Evolutionary conservation across 2,888 invertebrate genomes (phyloP).

Genomic region (Tetropium fuscum): DNA sequence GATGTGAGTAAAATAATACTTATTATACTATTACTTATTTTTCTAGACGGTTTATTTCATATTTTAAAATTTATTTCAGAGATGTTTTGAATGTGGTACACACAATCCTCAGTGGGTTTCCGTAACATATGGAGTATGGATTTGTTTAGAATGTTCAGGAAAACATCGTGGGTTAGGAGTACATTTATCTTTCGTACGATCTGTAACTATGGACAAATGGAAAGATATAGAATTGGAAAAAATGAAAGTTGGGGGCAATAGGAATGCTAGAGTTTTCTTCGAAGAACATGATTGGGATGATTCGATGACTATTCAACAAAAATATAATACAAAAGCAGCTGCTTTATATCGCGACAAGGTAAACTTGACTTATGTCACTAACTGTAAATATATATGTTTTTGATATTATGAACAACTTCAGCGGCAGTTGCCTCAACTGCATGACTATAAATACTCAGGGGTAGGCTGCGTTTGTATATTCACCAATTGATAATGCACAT

Average conservation of each 20-base stretch:
- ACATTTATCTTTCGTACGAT: constrained; percentile 94
- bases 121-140: constrained; percentile 99
- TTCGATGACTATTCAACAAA: constrained; percentile 85
- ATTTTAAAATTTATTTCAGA: constrained; percentile 75
- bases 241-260: constrained; percentile 98
- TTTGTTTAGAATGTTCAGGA: constrained; percentile 98
- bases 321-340: constrained; percentile 95
- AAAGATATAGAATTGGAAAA: constrained; percentile 97
- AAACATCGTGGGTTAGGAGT: constrained; percentile 98
- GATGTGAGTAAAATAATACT: constrained; percentile 76
- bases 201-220: constrained; percentile 99
- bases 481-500: too few relatives aligned
- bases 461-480: too few relatives aligned
- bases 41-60: not conserved
- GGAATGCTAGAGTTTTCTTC: constrained; percentile 89
- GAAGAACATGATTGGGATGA: constrained; percentile 92
- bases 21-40: constrained; percentile 62
- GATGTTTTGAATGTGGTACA: constrained; percentile 97
- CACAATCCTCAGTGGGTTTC: constrained; percentile 99
- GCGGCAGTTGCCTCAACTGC: too few relatives aligned
- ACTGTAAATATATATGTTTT: too few relatives aligned
- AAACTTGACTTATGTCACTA: too few relatives aligned
- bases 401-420: too few relatives aligned
- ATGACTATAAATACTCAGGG: too few relatives aligned
- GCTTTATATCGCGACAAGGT: constrained; percentile 97